These are phyloP conservation scores for Morpho helenor DNA, from an alignment of 2,888 invertebrate genomes.

Conservation along the genomic window DNA sequence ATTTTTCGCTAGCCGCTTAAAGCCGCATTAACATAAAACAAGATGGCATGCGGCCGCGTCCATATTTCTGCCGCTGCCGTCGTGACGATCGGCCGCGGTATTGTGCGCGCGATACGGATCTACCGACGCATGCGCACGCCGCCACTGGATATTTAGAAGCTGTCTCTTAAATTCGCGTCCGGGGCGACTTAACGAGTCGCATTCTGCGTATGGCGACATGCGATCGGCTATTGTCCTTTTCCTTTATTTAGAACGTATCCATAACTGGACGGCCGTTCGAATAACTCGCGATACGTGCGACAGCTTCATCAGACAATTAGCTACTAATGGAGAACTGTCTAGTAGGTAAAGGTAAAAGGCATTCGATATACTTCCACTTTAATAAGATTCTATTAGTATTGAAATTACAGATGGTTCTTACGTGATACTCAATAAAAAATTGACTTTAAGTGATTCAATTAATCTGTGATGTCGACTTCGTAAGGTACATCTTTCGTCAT, in stretches of 20 bases:
- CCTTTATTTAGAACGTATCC: slow-evolving; percentile 43
- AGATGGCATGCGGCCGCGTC: slow-evolving; percentile 61
- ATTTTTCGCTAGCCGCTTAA: slow-evolving; percentile 61
- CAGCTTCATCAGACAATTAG: slow-evolving; percentile 14
- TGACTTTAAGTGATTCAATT: no score
- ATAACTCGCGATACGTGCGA: slow-evolving; percentile 5
- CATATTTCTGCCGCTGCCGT: slow-evolving; percentile 75
- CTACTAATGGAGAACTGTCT: not conserved
- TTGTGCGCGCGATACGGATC: slow-evolving; percentile 76
- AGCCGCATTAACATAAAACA: slow-evolving; percentile 76
- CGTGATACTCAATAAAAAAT: no score
- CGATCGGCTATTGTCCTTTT: slow-evolving; percentile 61
- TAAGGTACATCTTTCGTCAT: no score
- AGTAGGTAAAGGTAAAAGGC: no score
- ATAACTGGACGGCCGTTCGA: slow-evolving; percentile 34
- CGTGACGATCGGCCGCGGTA: slow-evolving; percentile 70
- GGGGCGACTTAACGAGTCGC: slow-evolving; percentile 69
- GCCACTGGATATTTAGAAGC: slow-evolving; percentile 74
- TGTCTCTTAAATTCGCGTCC: slow-evolving; percentile 69
- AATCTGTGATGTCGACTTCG: no score
- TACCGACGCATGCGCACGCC: slow-evolving; percentile 62
- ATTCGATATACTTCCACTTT: no score
- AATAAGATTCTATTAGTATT: no score
- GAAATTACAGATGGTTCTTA: no score
- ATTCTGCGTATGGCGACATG: slow-evolving; percentile 65